Evolutionary conservation across 2,888 invertebrate species (phyloP), one percentile per base, ranked within the genome.

Genomic region (Heliconius hortense): DNA sequence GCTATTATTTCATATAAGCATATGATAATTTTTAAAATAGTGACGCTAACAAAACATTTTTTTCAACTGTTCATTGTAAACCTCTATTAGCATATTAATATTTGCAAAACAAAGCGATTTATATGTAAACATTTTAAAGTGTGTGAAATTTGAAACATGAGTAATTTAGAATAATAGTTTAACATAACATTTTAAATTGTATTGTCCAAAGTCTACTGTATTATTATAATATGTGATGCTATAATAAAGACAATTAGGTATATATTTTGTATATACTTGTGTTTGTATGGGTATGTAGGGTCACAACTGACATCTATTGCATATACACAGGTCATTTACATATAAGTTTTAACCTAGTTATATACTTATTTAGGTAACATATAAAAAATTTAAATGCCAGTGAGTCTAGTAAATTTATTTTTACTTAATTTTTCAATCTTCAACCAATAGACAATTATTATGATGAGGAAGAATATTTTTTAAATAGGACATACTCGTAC

Each of bases 301-400:
- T 84, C n/a, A 64, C 35, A 39, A 80, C 84, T 82, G 79, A 53
- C n/a, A 56, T 8, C 8, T 60, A 60, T 81, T 81, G 77, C 78
- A 80, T 78, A 79, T 76, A 78, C 81, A 4, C 28, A 67, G 83
- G 79, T 83, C 82, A 79, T 80, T 76, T 81, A 79, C 80, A 84
- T 78, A 79, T 80, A 81, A 82, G 0, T 83, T 83, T 83, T 80
- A 79, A 76, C 80, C 82, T 82, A 82, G 80, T 83, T 39, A 26
- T 59, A 60, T 10, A 26, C 48, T 15, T 39, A n/a, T 39, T 5
- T 21, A 48, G 0, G 7, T 7, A 21, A 48, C 7, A 5, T 48
- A 48, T 48, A 18, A 48, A 48, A 48, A 35, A 8, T 35, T 35
- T 35, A 35, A 35, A 0, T 48, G 18, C 18, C 18, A 48, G 7